Evolutionary conservation across 1,140 invertebrate genomes (phyloP).

Genomic region (Zaprionus tsacasi): DNA sequence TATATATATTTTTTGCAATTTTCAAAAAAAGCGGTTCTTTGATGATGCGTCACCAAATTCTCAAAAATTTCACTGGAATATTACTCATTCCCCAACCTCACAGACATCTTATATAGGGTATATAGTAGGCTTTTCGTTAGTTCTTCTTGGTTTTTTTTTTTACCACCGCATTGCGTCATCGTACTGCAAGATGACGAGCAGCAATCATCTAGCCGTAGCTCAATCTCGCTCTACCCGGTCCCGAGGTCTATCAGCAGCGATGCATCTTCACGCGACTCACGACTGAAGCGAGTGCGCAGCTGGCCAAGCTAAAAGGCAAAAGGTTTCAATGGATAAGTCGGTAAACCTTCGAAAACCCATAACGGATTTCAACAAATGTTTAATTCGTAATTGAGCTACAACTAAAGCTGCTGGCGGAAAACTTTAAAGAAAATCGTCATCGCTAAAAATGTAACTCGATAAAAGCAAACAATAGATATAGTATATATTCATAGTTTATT

Average conservation of each 20-base stretch:
- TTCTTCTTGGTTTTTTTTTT: constrained; percentile 13
- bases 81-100: not conserved
- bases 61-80: not conserved
- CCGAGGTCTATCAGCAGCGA: constrained; percentile 49
- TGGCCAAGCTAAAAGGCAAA: constrained; percentile 41
- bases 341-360: constrained; percentile 59
- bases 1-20: too few relatives aligned
- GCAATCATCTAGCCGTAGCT: constrained; percentile 7
- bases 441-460: constrained; percentile 20
- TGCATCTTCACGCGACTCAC: constrained; percentile 56
- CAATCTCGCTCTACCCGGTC: not conserved
- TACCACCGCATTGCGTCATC: constrained; percentile 54
- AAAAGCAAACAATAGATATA: not conserved
- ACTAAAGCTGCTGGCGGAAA: constrained; percentile 62
- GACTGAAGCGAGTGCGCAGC: constrained; percentile 50
- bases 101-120: not conserved
- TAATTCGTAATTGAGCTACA: constrained; percentile 42
- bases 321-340: constrained; percentile 47
- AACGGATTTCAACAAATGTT: constrained; percentile 40
- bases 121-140: not conserved
- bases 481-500: not conserved
- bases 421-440: constrained; percentile 21
- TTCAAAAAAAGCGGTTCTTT: too few relatives aligned
- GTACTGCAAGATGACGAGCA: not conserved
- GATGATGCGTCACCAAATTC: not conserved